Base-by-base conservation (phyloP, 2,113 vertebrate species). In the Pangasianodon hypophthalmus region DNA sequence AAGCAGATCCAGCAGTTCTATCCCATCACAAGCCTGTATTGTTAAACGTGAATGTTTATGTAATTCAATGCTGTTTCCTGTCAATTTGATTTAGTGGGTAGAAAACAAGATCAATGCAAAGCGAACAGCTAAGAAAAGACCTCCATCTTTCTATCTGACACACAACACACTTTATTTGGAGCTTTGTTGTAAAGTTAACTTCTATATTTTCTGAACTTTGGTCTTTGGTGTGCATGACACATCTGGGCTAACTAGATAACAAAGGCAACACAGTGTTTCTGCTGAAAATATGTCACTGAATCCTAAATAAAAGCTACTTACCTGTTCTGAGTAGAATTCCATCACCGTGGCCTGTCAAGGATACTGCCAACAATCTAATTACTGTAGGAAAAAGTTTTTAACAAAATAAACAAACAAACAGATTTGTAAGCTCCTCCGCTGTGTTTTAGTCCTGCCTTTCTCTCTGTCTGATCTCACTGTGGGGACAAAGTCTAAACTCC, bases 1-100 rank as follows among this genome's bases (percentile, higher is more conserved):
- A 21, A 99, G 96, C 73, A 98, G 97, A 84, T 99, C 98, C 50
- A 99, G 96, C 62, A 99, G 94, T 77, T 99, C 97, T 3, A 97
- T 92, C 92, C 95, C 95, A 80, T 93, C 92, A 92, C 93, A 92
- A 0, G 88, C 93, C 91, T 90, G 91, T 75, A 91, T 93, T 86
- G 94, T 44, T 91, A 52, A 80, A 83, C 41, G 64, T 44, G 3
- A 52, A 84, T 75, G 4, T 67, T 85, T 64, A 62, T 86, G 44
- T 85, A 44, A 44, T 52, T 46, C 32, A 86, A 10, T 79, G 44
- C 21, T 3, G 26, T 50, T 80, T 86, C 67, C 54, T 69, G 37
- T 90, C 69, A 60, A 37, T 84, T 88, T 88, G 41, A 32, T 90
- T 86, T 69, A 88, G 32, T 75, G 73, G 7, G 10, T 83, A 62